Evolutionary conservation across 2,888 invertebrate species (phyloP).

Genomic region (Heliconius sara): DNA sequence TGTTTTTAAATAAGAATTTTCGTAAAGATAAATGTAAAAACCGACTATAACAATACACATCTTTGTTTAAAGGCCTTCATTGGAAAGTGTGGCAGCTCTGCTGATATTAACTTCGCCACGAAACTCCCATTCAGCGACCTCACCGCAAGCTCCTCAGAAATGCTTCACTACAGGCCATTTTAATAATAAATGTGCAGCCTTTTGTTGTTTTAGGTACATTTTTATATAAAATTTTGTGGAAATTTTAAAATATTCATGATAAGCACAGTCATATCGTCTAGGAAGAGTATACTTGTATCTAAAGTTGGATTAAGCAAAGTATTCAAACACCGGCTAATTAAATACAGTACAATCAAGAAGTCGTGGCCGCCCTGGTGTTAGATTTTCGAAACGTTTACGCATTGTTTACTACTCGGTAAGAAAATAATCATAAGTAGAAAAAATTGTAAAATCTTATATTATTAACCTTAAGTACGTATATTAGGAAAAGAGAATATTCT

Average conservation of each 20-base stretch:
- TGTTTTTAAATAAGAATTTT: not conserved
- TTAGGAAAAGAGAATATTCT: too few species aligned
- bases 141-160: constrained; percentile 43
- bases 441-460: too few species aligned
- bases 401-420: too few species aligned
- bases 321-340: not conserved
- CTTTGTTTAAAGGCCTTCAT: constrained; percentile 38
- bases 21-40: constrained; percentile 11
- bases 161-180: constrained; percentile 30
- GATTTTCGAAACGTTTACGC: too few species aligned
- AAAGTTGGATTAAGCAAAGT: not conserved
- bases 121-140: constrained; percentile 41
- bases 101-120: constrained; percentile 43
- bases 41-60: constrained; percentile 24
- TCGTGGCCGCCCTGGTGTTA: too few species aligned
- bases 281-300: not conserved
- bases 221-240: not conserved
- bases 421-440: too few species aligned
- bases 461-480: too few species aligned
- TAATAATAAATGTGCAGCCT: constrained; percentile 25
- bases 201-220: not conserved
- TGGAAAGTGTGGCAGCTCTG: constrained; percentile 35
- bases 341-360: too few species aligned
- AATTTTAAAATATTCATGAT: not conserved
- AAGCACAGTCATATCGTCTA: not conserved